Evolutionary conservation across 2,113 vertebrate species (phyloP), one percentile per base, ranked within the genome.

Genomic region (Bubo scandiacus): DNA sequence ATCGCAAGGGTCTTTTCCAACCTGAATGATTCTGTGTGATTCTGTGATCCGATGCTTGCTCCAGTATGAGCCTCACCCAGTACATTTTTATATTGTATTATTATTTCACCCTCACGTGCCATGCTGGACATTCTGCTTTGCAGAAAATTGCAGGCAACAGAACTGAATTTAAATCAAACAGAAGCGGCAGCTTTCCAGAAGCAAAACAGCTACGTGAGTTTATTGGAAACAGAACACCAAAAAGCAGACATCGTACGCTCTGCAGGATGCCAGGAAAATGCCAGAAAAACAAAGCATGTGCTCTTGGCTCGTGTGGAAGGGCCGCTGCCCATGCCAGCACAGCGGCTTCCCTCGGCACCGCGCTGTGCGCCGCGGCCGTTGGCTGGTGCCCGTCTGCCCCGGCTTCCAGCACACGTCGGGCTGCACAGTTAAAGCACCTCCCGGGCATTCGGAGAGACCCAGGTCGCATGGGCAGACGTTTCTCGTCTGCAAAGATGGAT

Each of bases 381-480:
- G 81, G 81, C 65, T 79, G 59, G 27, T 16, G 7, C 12, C 17
- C 23, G 5, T 7, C 73, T 2, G 0, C 12, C 26, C 58, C 5
- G 27, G 40, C 86, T 36, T 52, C 81, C 58, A 40, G 27, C 81
- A 51, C 36, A 27, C 0, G 25, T 52, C 51, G 70, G 42, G 40
- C 38, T 51, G 45, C 40, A 18, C 43, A 26, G 32, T 42, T 36
- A 20, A 8, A 59, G 70, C 47, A 29, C 29, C 36, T 62, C 49
- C 47, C 25, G 54, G 42, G 34, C 22, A 17, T n/a, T 19, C 1
- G 0, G 30, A 70, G 30, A 43, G 23, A 43, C 22, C 32, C 43
- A 25, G 23, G 34, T 30, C 63, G 66, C 81, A n/a, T 0, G 0
- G n/a, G 42, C 51, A 23, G 62, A 21, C 0, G 0, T 5, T 77